Percentiles rank a stretch among this genome's conserved stretches.
These are phyloP conservation scores for Catocala fraxini DNA, from an alignment of 2,888 invertebrate genomes.

Conservation along the genomic window DNA sequence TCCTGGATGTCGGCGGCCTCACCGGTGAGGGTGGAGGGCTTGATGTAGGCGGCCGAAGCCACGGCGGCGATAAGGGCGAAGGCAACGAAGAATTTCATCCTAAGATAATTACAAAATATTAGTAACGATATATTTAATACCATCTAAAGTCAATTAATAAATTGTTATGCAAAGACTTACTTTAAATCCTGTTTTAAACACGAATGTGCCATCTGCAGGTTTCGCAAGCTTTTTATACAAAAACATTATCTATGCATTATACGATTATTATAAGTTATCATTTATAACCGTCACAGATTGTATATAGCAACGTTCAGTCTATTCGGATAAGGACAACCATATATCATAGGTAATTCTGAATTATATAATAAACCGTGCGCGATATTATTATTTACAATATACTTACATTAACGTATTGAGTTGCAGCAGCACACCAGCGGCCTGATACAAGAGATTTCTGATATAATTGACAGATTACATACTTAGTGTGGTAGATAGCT, in stretches of 20 bases:
- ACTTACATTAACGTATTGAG: no score
- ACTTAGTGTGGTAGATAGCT: no score
- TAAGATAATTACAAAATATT: background rate
- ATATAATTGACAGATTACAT: no score
- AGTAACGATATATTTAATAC: background rate
- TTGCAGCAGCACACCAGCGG: no score
- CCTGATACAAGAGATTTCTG: no score
- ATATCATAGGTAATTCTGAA: no score
- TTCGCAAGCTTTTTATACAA: background rate
- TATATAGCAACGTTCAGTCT: no score
- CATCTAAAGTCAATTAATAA: background rate
- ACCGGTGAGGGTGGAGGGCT: slow-evolving; percentile 38
- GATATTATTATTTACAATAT: no score
- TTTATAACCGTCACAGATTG: no score
- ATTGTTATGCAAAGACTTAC: background rate
- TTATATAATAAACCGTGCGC: no score
- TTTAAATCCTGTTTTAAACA: slow-evolving; percentile 30
- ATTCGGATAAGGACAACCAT: no score
- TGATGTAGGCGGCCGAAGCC: slow-evolving; percentile 61
- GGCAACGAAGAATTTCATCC: slow-evolving; percentile 73
- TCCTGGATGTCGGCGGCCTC: slow-evolving; percentile 56
- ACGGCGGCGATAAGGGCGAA: slow-evolving; percentile 69
- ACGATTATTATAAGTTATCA: no score
- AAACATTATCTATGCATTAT: background rate
- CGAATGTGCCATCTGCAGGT: slow-evolving; percentile 3